phyloP scores from a whole-genome alignment of 2,888 invertebrate genomes.

The Thymelicus sylvestris region DNA sequence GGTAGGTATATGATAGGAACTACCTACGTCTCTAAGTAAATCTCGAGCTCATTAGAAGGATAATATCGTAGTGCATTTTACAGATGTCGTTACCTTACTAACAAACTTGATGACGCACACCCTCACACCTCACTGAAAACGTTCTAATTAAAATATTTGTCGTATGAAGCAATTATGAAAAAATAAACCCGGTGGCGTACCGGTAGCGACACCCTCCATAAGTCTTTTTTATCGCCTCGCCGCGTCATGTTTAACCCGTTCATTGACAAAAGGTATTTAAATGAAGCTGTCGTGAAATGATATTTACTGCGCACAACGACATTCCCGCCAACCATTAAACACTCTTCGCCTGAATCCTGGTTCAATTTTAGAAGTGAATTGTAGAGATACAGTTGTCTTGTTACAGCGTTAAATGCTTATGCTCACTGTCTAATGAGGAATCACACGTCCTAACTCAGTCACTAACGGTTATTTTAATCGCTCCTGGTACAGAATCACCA shows the following conservation, averaged over 20 bases:
- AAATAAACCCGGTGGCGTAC: conserved; percentile 57
- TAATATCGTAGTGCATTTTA: conserved; percentile 3
- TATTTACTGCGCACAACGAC: conserved; percentile 77
- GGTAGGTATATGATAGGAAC: too few species aligned
- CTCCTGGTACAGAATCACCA: too few species aligned
- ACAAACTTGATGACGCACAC: conserved; percentile 20
- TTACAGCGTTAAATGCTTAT: neutral
- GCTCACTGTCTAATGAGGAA: neutral
- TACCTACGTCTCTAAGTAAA: neutral
- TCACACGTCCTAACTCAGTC: too few species aligned
- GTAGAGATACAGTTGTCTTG: neutral
- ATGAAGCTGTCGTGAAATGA: conserved; percentile 80
- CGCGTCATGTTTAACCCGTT: conserved; percentile 79
- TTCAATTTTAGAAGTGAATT: conserved; percentile 50
- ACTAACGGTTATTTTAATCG: too few species aligned
- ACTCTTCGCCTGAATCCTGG: conserved; percentile 59
- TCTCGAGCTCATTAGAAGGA: neutral
- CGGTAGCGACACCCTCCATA: conserved; percentile 72
- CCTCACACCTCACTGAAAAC: conserved; percentile 33
- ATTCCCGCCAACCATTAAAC: conserved; percentile 66
- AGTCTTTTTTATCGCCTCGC: conserved; percentile 79
- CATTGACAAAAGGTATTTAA: conserved; percentile 85
- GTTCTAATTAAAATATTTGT: conserved; percentile 78
- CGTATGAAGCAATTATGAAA: conserved; percentile 71
- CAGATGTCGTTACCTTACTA: conserved; percentile 8